Percentiles rank a stretch among this genome's conserved stretches.
These are phyloP conservation scores for Globodera rostochiensis DNA, from an alignment of 1,140 invertebrate species.

Conservation along the genomic window DNA sequence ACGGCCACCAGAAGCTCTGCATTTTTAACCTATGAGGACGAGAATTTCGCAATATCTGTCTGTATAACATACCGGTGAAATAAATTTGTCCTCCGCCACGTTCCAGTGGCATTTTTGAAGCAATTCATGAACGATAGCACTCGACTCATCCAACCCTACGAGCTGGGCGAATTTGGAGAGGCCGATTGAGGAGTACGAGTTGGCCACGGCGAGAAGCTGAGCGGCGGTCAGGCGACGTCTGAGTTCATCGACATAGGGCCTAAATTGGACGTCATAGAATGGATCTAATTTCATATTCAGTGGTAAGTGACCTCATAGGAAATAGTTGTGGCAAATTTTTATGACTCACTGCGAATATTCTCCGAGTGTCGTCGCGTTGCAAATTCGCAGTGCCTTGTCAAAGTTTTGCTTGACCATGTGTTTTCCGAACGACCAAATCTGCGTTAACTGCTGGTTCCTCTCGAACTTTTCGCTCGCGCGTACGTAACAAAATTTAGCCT, in stretches of 20 bases:
- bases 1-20: background rate
- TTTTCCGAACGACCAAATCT: conserved; percentile 19
- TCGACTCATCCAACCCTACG: conserved; percentile 6
- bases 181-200: conserved; percentile 11
- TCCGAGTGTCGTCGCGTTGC: background rate
- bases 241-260: conserved; percentile 19
- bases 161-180: conserved; percentile 8
- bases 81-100: background rate
- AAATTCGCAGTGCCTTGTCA: background rate
- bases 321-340: too few relatives aligned
- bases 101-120: conserved; percentile 6
- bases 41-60: background rate
- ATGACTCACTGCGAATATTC: background rate
- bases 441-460: background rate
- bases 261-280: background rate
- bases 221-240: conserved; percentile 1
- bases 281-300: too few relatives aligned
- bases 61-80: conserved; percentile 3
- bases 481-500: conserved; percentile 29
- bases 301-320: too few relatives aligned
- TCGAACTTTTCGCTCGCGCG: conserved; percentile 21
- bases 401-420: background rate
- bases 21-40: conserved; percentile 2
- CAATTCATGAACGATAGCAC: background rate
- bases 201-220: background rate